These are phyloP conservation scores for Morinoia aosen DNA, from an alignment of 2,888 invertebrate genomes.

Conservation along the genomic window DNA sequence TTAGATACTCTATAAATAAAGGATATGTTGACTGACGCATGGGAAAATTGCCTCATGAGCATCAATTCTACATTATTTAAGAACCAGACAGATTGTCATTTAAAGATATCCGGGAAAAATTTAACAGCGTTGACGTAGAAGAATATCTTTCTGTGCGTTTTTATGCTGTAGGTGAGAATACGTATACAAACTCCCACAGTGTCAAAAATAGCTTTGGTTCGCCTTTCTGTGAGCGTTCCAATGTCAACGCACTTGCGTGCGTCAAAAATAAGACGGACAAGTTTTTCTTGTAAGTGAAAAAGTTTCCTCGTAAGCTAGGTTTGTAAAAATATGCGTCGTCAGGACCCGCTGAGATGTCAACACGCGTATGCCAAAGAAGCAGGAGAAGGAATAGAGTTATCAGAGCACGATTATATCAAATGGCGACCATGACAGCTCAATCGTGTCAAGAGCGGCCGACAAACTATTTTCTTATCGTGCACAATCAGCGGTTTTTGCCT, in stretches of 20 bases:
- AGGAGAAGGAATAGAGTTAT: background rate
- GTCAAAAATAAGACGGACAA: background rate
- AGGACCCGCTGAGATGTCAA: background rate
- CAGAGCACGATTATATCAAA: constrained; percentile 21
- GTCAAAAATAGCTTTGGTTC: background rate
- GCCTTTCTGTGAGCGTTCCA: background rate
- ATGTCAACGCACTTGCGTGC: background rate
- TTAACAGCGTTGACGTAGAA: background rate
- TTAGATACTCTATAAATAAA: background rate
- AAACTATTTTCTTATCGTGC: constrained; percentile 1
- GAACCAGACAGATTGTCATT: background rate
- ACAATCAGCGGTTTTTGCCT: background rate
- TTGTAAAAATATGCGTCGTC: background rate
- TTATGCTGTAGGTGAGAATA: background rate
- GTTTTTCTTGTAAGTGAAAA: background rate
- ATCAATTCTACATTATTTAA: background rate
- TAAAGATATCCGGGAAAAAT: background rate
- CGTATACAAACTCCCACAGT: no score
- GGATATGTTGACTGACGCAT: background rate
- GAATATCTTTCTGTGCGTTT: background rate
- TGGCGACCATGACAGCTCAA: constrained; percentile 32
- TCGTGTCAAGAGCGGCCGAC: background rate
- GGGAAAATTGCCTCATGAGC: background rate
- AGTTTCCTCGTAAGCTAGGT: background rate
- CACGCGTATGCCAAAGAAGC: background rate